These are phyloP conservation scores for Biston betularia DNA, from an alignment of 2,888 invertebrate species.

Conservation along the genomic window DNA sequence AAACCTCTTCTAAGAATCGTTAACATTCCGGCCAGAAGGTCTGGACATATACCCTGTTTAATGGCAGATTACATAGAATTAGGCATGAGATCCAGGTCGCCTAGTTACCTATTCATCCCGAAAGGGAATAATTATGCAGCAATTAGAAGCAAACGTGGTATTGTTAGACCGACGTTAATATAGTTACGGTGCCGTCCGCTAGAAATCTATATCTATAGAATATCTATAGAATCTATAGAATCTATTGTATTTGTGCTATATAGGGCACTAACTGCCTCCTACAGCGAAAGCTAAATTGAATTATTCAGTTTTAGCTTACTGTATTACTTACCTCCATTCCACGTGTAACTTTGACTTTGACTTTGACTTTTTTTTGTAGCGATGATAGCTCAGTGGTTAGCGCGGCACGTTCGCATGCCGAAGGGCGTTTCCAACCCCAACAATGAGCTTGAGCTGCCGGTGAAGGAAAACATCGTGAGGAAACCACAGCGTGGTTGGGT, in stretches of 20 bases:
- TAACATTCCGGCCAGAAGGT: too few relatives aligned
- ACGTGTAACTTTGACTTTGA: background rate
- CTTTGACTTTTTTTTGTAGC: too few relatives aligned
- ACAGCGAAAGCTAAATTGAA: background rate
- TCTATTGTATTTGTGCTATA: background rate
- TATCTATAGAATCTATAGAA: too few relatives aligned
- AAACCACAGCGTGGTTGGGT: too few relatives aligned
- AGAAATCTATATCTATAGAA: background rate
- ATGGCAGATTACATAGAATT: too few relatives aligned
- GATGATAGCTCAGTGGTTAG: too few relatives aligned
- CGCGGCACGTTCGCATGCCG: too few relatives aligned
- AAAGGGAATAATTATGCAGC: conserved; percentile 5
- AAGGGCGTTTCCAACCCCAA: too few relatives aligned
- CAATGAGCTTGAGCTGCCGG: too few relatives aligned
- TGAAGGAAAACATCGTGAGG: too few relatives aligned
- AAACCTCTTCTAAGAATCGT: too few relatives aligned
- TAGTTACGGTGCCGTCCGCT: conserved; percentile 1
- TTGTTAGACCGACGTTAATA: conserved; percentile 4
- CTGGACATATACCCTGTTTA: too few relatives aligned
- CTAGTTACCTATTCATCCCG: conserved; percentile 3
- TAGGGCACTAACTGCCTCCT: background rate
- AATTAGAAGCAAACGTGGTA: background rate
- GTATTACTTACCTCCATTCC: background rate
- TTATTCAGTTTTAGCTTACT: background rate
- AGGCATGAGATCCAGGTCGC: background rate